Conservation (phyloP, 2,113 vertebrate species). For the Octodon degus region DNA sequence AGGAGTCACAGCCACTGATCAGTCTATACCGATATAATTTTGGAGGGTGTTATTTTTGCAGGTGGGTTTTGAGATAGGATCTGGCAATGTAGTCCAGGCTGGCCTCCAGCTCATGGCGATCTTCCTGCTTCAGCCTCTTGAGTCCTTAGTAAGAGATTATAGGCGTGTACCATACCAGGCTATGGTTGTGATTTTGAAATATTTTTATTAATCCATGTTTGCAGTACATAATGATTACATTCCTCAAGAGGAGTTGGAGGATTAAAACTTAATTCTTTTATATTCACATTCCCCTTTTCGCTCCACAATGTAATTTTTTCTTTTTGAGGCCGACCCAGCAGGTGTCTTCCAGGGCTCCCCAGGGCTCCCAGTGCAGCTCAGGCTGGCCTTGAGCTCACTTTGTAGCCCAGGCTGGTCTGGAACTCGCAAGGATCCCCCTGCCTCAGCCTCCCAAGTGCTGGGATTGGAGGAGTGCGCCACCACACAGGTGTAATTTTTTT, state of each 20-base stretch:
- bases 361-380: too few species aligned
- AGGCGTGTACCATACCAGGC: not conserved
- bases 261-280: not conserved
- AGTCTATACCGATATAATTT: not conserved
- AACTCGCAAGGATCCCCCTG: too few species aligned
- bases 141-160: not conserved
- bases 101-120: not conserved
- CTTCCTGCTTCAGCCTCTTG: not conserved
- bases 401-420: too few species aligned
- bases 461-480: too few species aligned
- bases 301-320: not conserved
- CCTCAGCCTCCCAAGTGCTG: too few species aligned
- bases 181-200: not conserved
- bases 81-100: not conserved
- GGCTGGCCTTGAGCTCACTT: too few species aligned
- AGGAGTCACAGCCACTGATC: not conserved
- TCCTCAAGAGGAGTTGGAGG: not conserved
- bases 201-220: not conserved
- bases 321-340: too few species aligned
- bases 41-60: not conserved
- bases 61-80: not conserved
- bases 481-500: too few species aligned
- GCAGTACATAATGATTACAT: not conserved
- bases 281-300: not conserved
- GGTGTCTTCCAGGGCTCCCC: too few species aligned